Evolutionary conservation across 1,140 invertebrate species (phyloP), one percentile per base, ranked within the genome.

Genomic region (Coenobita brevimanus): DNA sequence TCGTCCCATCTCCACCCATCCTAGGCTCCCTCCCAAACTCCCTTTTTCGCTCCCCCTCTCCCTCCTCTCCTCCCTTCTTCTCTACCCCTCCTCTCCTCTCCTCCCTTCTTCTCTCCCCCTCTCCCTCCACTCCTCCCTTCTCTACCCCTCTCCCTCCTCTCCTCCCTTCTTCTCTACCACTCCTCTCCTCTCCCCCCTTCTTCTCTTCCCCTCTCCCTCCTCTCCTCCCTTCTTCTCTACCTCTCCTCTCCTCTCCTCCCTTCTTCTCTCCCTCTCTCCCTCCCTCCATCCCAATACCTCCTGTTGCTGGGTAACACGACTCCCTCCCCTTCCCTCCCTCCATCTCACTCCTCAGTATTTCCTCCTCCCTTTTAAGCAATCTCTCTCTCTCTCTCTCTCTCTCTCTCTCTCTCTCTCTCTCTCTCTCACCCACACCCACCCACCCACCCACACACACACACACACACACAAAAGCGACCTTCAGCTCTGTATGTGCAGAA

Each of bases 401-500:
- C 69, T 36, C 69, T 36, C 69, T 71, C 69, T 71, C 30, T 27
- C 69, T 71, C 10, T 71, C 69, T 71, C 69, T 71, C 69, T 71
- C 69, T 71, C 33, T 27, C 69, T 71, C 13, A 2, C 30, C 6
- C 64, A 24, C 64, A 24, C 64, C 6, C 30, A 33, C 64, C 6
- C 64, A 67, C 8, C 30, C n/a, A 24, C n/a, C 6, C 30, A 8
- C 4, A 67, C n/a, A 33, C n/a, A 24, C 17, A 8, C 46, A 50
- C 46, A 17, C 46, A 17, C 46, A 50, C 46, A 50, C 46, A 50
- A n/a, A n/a, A n/a, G n/a, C n/a, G n/a, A n/a, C n/a, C n/a, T n/a
- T n/a, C n/a, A n/a, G n/a, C n/a, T n/a, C n/a, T n/a, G n/a, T n/a
- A n/a, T n/a, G n/a, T n/a, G n/a, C n/a, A n/a, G n/a, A n/a, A n/a